These are phyloP conservation scores for Ophonus ardosiacus DNA, from an alignment of 2,888 invertebrate species.

Conservation along the genomic window DNA sequence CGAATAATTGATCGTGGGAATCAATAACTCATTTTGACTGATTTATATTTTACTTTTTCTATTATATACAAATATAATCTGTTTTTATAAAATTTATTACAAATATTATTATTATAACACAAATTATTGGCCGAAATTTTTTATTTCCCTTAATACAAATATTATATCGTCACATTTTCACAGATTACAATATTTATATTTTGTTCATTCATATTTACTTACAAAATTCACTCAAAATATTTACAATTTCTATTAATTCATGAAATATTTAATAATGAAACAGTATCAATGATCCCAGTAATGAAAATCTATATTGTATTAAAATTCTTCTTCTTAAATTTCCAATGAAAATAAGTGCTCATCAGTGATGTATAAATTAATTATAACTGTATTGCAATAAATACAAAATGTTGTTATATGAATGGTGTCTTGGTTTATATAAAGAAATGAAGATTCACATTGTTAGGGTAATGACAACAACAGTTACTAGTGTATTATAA, in stretches of 20 bases:
- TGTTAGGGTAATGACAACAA: constrained; percentile 18
- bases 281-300: too few relatives aligned
- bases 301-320: too few relatives aligned
- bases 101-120: constrained; percentile 9
- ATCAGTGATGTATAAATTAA: not conserved
- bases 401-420: constrained; percentile 23
- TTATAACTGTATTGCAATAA: constrained; percentile 23
- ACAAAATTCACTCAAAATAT: too few relatives aligned
- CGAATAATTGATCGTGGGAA: too few relatives aligned
- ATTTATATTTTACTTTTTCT: constrained; percentile 31
- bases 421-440: constrained; percentile 44
- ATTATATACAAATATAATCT: constrained; percentile 31
- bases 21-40: not conserved
- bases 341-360: too few relatives aligned
- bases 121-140: not conserved
- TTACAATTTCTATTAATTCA: too few relatives aligned
- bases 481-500: constrained; percentile 52
- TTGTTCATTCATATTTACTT: not conserved
- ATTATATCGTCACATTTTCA: not conserved
- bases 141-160: not conserved
- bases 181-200: not conserved
- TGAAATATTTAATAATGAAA: too few relatives aligned
- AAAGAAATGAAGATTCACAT: constrained; percentile 19
- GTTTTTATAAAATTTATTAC: constrained; percentile 40
- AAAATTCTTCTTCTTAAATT: too few relatives aligned